Percentiles rank a stretch among this genome's conserved stretches.
Conservation (phyloP, 2,888 invertebrate genomes). For the Rhimphoctona megacephalus region DNA sequence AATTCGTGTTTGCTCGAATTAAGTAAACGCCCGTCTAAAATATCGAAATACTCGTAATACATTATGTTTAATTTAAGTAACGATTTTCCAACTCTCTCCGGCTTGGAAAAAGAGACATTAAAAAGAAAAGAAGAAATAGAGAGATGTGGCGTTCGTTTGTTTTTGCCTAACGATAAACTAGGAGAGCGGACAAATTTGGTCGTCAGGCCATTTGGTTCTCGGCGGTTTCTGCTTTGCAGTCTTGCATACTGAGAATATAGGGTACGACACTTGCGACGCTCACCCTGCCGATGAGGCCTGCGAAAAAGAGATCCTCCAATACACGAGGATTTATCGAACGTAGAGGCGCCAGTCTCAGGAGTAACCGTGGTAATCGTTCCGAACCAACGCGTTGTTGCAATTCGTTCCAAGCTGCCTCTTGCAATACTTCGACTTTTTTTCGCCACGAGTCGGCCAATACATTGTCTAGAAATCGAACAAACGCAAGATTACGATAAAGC, state of each 20-base stretch:
- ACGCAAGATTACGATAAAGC: slow-evolving; percentile 20
- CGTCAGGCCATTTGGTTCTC: slow-evolving; percentile 82
- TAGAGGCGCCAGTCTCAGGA: slow-evolving; percentile 90
- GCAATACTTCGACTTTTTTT: slow-evolving; percentile 86
- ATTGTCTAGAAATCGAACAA: slow-evolving; percentile 77
- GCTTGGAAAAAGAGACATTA: neutral
- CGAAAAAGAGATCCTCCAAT: slow-evolving; percentile 96
- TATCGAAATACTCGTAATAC: slow-evolving; percentile 52
- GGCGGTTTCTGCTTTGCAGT: slow-evolving; percentile 83
- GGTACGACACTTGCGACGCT: slow-evolving; percentile 98
- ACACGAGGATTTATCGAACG: slow-evolving; percentile 91
- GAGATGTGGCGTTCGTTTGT: slow-evolving; percentile 18
- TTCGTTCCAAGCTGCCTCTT: slow-evolving; percentile 86
- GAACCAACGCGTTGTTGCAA: slow-evolving; percentile 86
- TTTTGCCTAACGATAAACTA: slow-evolving; percentile 71
- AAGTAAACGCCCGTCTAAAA: slow-evolving; percentile 62
- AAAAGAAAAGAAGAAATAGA: neutral
- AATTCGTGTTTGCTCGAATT: slow-evolving; percentile 38
- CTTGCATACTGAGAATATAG: slow-evolving; percentile 90
- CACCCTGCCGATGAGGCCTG: slow-evolving; percentile 95
- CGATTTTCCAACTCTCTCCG: slow-evolving; percentile 53
- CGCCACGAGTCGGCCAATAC: slow-evolving; percentile 82
- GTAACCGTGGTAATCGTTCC: slow-evolving; percentile 87
- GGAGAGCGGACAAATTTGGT: slow-evolving; percentile 75
- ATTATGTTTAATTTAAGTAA: slow-evolving; percentile 70